Base-by-base conservation (phyloP, 2,888 invertebrate species). In the Hypselothyrea guttata region DNA sequence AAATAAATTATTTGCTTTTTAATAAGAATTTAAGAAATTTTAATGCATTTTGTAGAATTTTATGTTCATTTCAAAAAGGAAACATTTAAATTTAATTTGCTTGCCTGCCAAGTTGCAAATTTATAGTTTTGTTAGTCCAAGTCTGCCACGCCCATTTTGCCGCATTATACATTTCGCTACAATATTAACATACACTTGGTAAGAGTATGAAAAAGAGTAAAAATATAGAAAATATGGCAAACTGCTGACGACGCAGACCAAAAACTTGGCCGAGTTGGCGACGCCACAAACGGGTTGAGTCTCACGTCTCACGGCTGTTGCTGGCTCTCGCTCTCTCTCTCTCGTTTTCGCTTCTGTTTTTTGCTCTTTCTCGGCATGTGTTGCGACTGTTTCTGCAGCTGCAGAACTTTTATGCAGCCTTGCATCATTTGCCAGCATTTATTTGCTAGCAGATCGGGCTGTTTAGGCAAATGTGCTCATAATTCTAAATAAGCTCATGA, bases 401-500 rank as follows among this genome's bases (percentile, higher is more conserved):
- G 71, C 60, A 69, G 15, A 11, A 22, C 5, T 66, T 70, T 60
- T 57, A 52, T 74, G 68, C 68, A 63, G 56, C 22, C 13, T 68
- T 62, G 58, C 71, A 64, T 58, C 65, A 73, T 72, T 69, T 70
- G 63, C 53, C 57, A 54, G 18, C 54, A 53, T 49, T 57, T 58
- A 62, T 62, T 61, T 54, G 60, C 54, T 37, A 41, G 48, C 62
- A 70, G 49, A 63, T 63, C 28, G 54, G 58, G 40, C 22, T 68
- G 65, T 64, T 75, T 70, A 65, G 58, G 58, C 65, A 63, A 74
- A 72, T 60, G 57, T 45, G 54, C 58, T 69, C 79, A 81, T 81
- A 79, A 75, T 69, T 77, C 77, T 77, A 77, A 83, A 81, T 81
- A 81, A 84, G 81, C 81, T 53, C 49, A 57, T 65, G 60, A 66